Evolutionary conservation across 2,797 vertebrate genomes (phyloP).

Genomic region (Squalus acanthias): DNA sequence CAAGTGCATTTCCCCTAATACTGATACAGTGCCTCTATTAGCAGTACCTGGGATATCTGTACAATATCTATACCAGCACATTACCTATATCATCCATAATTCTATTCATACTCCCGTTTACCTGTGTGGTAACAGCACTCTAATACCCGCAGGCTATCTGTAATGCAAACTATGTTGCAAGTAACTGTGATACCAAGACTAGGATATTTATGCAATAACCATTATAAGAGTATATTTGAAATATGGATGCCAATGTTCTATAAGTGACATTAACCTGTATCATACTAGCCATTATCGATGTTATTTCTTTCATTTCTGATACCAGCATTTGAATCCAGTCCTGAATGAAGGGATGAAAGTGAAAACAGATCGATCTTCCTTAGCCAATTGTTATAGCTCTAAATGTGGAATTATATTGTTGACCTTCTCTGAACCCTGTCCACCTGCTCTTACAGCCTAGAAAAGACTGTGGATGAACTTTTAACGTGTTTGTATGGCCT

Average conservation of each 20-base stretch:
- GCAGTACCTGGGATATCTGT: not conserved
- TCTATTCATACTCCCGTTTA: too few relatives aligned
- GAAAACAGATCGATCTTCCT: not conserved
- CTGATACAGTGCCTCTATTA: not conserved
- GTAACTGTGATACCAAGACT: not conserved
- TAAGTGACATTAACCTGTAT: not conserved
- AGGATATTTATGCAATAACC: not conserved
- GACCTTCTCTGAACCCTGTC: not conserved
- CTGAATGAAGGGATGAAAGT: not conserved
- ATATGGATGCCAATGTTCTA: not conserved
- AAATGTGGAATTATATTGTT: not conserved
- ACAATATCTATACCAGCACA: too few relatives aligned
- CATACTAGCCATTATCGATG: not conserved
- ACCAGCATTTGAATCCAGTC: not conserved
- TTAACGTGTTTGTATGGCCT: not conserved
- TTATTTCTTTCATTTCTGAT: not conserved
- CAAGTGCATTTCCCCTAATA: not conserved
- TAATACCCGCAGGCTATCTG: too few relatives aligned
- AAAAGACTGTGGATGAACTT: slow-evolving; percentile 39
- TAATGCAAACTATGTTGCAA: not conserved
- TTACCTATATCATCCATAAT: too few relatives aligned
- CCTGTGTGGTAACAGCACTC: too few relatives aligned
- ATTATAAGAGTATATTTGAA: not conserved
- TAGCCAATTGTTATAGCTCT: not conserved
- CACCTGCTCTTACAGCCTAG: not conserved